phyloP scores from a whole-genome alignment of 2,888 invertebrate species.

The Oligia strigilis region DNA sequence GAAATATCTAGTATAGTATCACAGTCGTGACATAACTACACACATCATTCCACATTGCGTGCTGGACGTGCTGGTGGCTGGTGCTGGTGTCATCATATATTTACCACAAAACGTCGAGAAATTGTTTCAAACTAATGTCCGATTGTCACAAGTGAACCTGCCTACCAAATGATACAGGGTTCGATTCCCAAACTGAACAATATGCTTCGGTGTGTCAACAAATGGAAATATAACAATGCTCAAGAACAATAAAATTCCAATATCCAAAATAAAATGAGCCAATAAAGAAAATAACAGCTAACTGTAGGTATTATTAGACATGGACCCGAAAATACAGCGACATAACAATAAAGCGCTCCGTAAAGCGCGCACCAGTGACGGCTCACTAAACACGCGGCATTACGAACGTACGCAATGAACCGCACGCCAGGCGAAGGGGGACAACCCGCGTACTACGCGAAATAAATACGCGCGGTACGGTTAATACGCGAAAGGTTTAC shows the following conservation, averaged over 20 bases:
- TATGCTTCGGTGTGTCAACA: background rate
- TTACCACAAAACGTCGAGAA: background rate
- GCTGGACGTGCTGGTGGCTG: background rate
- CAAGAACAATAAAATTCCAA: background rate
- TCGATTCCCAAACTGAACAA: background rate
- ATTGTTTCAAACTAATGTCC: background rate
- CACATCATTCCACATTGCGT: constrained; percentile 5
- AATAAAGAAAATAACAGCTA: constrained; percentile 36
- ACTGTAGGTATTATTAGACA: constrained; percentile 33
- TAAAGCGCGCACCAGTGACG: constrained; percentile 43
- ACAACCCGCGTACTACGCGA: constrained; percentile 1
- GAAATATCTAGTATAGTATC: constrained; percentile 4
- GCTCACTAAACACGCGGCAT: constrained; percentile 45
- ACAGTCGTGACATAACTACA: constrained; percentile 1
- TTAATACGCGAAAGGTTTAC: constrained; percentile 16
- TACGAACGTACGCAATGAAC: constrained; percentile 30
- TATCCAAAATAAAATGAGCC: constrained; percentile 21
- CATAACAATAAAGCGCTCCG: constrained; percentile 43
- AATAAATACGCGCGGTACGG: constrained; percentile 7
- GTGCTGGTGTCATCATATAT: background rate
- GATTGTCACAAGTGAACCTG: background rate
- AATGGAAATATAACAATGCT: background rate
- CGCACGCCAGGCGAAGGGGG: background rate
- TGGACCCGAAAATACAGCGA: constrained; percentile 24
- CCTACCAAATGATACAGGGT: background rate